phyloP scores from a whole-genome alignment of 1,140 invertebrate genomes.

The Telenomus remus region DNA sequence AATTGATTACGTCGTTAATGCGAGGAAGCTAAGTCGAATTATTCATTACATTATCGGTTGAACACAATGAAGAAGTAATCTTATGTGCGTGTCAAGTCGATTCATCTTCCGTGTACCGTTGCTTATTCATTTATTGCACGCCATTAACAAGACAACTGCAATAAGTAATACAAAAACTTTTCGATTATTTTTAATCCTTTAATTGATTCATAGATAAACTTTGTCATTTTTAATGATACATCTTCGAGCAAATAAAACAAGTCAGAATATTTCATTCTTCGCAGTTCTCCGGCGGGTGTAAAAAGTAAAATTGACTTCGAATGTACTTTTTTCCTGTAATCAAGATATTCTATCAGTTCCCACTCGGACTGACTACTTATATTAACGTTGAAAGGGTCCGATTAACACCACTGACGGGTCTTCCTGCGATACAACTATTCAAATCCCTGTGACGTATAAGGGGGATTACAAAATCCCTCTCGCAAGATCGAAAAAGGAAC shows the following conservation, averaged over 20 bases:
- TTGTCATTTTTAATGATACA: too few species aligned
- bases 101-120: too few species aligned
- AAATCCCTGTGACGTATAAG: conserved; percentile 53
- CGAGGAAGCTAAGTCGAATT: not conserved
- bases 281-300: too few species aligned
- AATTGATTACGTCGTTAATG: not conserved
- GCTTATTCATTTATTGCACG: too few species aligned
- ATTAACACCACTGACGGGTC: conserved; percentile 50
- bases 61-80: not conserved
- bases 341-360: conserved; percentile 52
- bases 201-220: too few species aligned
- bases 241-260: too few species aligned
- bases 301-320: conserved; percentile 15
- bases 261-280: too few species aligned
- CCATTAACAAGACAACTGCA: too few species aligned
- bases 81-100: not conserved
- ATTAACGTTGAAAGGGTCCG: conserved; percentile 53
- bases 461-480: conserved; percentile 53
- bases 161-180: too few species aligned
- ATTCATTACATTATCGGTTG: not conserved
- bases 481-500: conserved; percentile 49
- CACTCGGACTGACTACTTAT: conserved; percentile 52
- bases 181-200: too few species aligned
- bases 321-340: conserved; percentile 51
- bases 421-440: conserved; percentile 46